Evolutionary conservation across 2,113 vertebrate species (phyloP), one percentile per base, ranked within the genome.

Genomic region (Scomber colias): DNA sequence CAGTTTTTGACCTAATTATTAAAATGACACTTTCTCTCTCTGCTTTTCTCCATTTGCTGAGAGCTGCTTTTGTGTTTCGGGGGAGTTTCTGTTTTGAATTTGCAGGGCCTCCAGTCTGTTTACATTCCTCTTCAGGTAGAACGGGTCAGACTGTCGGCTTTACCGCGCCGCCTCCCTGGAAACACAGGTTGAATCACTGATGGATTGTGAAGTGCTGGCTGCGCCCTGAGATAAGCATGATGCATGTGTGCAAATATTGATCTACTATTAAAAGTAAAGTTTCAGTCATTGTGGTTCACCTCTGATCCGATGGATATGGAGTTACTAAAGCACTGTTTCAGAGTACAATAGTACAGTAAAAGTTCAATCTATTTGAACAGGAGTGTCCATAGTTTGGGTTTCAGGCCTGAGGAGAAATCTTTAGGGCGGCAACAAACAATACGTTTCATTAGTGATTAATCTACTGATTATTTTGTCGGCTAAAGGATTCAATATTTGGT

Each of bases 111-210:
- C 92, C 57, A n/a, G 93, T 88, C 85, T 71, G 87, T 90, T 86
- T 57, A 86, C 93, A 92, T 93, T 94, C 86, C 82, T 63, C 16
- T 46, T 84, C 69, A 54, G 77, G 87, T 76, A 66, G 45, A 90
- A 21, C 83, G 17, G 64, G 71, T 82, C 0, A 1, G 83, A 77
- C 88, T 30, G 59, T 57, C 31, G 0, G 19, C 27, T 27, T 53
- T 31, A 31, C 21, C 16, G 3, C 3, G 27, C 15, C 11, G 14
- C 16, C 71, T 55, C 44, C 56, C 68, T 53, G 49, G 40, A 53
- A 77, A 74, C 64, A n/a, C 61, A 48, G 2, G 77, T 11, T 74
- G n/a, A 40, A 30, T 77, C 46, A 3, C 56, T 51, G 30, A 56
- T 75, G 27, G 21, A 8, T 44, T 59, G 24, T 19, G 2, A 74